A percentile compares a stretch with the other conserved stretches of the same genome.
phyloP scores from a whole-genome alignment of 1,140 invertebrate species.

The Portunus trituberculatus region DNA sequence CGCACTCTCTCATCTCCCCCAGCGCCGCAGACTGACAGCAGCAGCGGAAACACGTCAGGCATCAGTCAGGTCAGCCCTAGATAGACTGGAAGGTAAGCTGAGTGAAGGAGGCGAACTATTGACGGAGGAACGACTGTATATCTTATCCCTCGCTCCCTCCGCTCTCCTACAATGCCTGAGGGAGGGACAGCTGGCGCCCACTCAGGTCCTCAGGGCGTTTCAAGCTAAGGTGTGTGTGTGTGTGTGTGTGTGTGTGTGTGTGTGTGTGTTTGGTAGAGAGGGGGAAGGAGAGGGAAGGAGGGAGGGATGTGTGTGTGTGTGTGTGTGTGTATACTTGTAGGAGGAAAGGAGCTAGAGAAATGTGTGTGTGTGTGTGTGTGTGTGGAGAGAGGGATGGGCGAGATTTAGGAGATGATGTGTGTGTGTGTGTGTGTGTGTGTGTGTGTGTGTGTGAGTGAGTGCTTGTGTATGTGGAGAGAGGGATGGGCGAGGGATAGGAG shows the following conservation, averaged over 20 bases:
- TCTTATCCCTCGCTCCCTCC: conserved; percentile 66
- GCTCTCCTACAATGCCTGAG: conserved; percentile 75
- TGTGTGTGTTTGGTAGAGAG: not conserved
- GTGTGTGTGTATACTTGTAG: not conserved
- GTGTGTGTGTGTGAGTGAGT: no score
- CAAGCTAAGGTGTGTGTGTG: conserved; percentile 23
- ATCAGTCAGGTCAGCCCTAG: conserved; percentile 21
- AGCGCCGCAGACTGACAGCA: not conserved
- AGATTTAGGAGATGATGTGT: not conserved
- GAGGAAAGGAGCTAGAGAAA: not conserved
- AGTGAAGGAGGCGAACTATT: conserved; percentile 56
- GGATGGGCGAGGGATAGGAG: not conserved
- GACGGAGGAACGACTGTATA: conserved; percentile 65
- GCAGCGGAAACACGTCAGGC: conserved; percentile 15
- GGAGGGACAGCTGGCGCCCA: conserved; percentile 70
- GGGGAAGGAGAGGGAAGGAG: not conserved
- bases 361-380: no score
- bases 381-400: no score
- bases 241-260: no score
- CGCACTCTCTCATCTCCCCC: not conserved
- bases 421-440: no score
- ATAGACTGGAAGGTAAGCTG: conserved; percentile 34
- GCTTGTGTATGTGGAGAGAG: no score
- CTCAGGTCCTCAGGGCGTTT: conserved; percentile 74
- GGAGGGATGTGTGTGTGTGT: not conserved